Evolutionary conservation across 2,888 invertebrate genomes (phyloP).

Genomic region (Hermaeophaga mercurialis): DNA sequence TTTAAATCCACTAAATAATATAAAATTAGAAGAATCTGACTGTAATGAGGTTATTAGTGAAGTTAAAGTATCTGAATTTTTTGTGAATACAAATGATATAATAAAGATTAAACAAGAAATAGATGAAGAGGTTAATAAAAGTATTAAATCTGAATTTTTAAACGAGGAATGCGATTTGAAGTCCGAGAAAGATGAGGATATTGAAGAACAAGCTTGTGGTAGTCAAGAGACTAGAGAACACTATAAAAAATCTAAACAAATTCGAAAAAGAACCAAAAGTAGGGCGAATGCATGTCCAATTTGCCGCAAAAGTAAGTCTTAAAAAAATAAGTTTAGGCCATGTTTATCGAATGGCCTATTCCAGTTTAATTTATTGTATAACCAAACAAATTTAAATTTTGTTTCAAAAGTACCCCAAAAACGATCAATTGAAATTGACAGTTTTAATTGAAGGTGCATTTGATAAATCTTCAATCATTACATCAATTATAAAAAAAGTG

Average conservation of each 20-base stretch:
- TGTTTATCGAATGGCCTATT: too few relatives aligned
- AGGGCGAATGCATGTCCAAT: neutral
- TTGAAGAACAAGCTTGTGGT: neutral
- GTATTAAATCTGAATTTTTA: neutral
- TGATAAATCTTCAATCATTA: too few relatives aligned
- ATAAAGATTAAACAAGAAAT: neutral
- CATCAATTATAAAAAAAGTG: too few relatives aligned
- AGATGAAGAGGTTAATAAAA: neutral
- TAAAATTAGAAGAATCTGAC: neutral
- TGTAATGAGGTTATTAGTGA: neutral
- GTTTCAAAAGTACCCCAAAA: too few relatives aligned
- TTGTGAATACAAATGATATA: neutral
- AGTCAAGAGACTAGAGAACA: neutral
- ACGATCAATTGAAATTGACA: too few relatives aligned
- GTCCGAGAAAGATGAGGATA: neutral
- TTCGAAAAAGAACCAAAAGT: too few relatives aligned
- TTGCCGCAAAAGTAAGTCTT: neutral
- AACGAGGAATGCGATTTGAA: neutral
- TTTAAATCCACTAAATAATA: neutral
- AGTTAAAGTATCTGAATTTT: neutral
- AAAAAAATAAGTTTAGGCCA: too few relatives aligned
- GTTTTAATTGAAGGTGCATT: too few relatives aligned
- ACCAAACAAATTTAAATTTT: too few relatives aligned
- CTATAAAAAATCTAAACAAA: neutral
- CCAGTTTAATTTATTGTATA: too few relatives aligned